Base-by-base conservation (phyloP, 2,797 vertebrate genomes). In the Allobates femoralis region DNA sequence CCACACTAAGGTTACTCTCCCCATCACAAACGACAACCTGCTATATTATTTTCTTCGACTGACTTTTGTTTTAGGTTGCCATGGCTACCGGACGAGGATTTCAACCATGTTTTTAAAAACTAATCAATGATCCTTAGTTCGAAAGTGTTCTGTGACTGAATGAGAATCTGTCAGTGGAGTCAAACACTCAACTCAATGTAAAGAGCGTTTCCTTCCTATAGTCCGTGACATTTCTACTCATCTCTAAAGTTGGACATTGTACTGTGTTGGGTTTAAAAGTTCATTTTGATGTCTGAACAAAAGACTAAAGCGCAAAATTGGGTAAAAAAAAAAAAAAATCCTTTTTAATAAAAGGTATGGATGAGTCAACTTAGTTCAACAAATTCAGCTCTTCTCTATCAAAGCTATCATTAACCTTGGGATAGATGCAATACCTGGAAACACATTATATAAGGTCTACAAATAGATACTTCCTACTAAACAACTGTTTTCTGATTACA, bases 21-120 rank as follows among this genome's bases (percentile, higher is more conserved):
- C 28, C 46, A 55, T 81, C 50, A 26, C 21, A 79, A 79, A 60
- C 16, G 46, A 15, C 7, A 21, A 79, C 11, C 73, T 64, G 58
- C 21, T 60, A 3, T 11, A 56, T 75, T 75, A 34, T 75, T 75
- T 86, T 75, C 21, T 19, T 51, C 30, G 60, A 23, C 7, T 58
- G 53, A 50, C 16, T 80, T 64, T 67, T 85, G 56, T 50, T 58
- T 66, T 81, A 41, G 11, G 66, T 75, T 81, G 12, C 55, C 55
- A 81, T 86, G 69, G 78, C n/a, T 62, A 80, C 77, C 18, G 66
- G 30, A 82, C 16, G 41, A 12, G n/a, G 60, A 74, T 62, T 50
- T 75, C 55, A 86, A 32, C 41, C 26, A 37, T 34, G 56, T 60
- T 46, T 85, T 34, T n/a, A 58, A 37, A n/a, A 82, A 58, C 26